Conservation (phyloP, 2,797 vertebrate species). For the Diceros bicornis region DNA sequence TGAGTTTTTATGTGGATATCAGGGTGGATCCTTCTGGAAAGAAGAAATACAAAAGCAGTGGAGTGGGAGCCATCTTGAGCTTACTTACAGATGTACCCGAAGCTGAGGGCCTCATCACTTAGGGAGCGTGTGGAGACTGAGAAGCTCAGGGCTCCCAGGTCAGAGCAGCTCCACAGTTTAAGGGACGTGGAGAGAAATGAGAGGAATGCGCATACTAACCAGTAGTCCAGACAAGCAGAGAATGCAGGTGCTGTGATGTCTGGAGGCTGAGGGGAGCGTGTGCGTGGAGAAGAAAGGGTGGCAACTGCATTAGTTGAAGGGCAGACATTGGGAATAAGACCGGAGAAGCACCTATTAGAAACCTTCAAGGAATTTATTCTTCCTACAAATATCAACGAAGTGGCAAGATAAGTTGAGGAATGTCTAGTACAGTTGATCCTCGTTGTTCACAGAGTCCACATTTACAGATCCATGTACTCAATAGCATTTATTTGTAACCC, state of each 20-base stretch:
- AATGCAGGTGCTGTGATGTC: fast-evolving
- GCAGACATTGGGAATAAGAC: not conserved
- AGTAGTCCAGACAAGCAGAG: not conserved
- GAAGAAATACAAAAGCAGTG: not conserved
- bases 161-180: not conserved
- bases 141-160: not conserved
- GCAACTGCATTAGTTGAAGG: fast-evolving
- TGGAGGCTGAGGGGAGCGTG: not conserved
- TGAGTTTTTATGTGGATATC: not conserved
- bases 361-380: not conserved
- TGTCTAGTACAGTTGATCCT: fast-evolving
- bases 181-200: not conserved
- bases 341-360: not conserved
- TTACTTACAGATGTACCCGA: no score
- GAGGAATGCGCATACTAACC: no score
- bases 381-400: fast-evolving
- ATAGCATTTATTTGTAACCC: not conserved
- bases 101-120: fast-evolving
- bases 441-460: fast-evolving
- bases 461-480: not conserved
- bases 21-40: not conserved
- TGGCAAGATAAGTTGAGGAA: fast-evolving
- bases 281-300: not conserved
- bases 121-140: not conserved
- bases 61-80: no score